Evolutionary conservation across 2,888 invertebrate genomes (phyloP).

Genomic region (Hofmannophila pseudospretella): DNA sequence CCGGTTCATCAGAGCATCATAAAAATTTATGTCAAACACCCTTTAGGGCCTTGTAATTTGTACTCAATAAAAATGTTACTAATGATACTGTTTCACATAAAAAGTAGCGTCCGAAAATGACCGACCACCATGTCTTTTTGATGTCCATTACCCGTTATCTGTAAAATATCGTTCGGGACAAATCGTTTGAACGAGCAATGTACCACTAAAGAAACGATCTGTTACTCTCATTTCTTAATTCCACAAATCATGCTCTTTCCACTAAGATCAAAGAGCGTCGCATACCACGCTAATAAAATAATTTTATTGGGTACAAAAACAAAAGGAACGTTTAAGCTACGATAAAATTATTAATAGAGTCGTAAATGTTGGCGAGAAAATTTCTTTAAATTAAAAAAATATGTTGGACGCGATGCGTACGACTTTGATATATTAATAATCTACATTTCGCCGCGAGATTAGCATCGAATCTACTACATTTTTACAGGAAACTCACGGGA

Average conservation of each 20-base stretch:
- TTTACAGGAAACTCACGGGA: constrained; percentile 39
- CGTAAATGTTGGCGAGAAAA: constrained; percentile 32
- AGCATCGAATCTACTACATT: constrained; percentile 46
- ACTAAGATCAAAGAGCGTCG: constrained; percentile 38
- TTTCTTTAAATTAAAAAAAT: constrained; percentile 29
- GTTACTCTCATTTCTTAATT: neutral
- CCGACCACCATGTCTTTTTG: too few species aligned
- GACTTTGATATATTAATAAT: constrained; percentile 60
- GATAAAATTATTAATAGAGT: constrained; percentile 66
- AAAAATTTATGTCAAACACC: constrained; percentile 24
- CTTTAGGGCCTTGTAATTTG: constrained; percentile 19
- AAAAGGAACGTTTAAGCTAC: constrained; percentile 61
- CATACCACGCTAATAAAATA: constrained; percentile 34
- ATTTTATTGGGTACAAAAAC: constrained; percentile 58
- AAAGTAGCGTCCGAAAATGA: constrained; percentile 5
- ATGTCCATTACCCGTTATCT: too few species aligned
- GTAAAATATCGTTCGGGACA: too few species aligned
- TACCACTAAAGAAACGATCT: neutral
- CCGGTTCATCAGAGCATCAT: constrained; percentile 35
- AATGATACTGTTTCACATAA: constrained; percentile 17
- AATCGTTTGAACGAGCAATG: too few species aligned
- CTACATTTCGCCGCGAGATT: constrained; percentile 53
- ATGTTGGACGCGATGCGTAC: constrained; percentile 18
- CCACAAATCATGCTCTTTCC: neutral
- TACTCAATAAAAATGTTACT: constrained; percentile 24